Base-by-base conservation (phyloP, 2,797 vertebrate genomes). In the Oreortyx pictus region DNA sequence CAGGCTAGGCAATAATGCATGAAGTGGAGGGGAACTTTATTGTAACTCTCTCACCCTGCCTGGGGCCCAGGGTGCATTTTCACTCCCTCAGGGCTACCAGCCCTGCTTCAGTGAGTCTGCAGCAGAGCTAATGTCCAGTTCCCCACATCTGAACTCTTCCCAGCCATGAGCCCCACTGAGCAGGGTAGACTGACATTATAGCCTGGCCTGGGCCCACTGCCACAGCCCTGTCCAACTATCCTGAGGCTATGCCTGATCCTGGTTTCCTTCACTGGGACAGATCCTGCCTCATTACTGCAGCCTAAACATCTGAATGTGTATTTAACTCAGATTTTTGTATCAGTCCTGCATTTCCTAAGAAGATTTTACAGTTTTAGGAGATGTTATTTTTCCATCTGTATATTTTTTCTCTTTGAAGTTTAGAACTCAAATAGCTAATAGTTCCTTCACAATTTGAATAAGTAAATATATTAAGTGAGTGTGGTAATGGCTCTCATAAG, bases 141-240 rank as follows among this genome's bases (percentile, higher is more conserved):
- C 11, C 39, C 9, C 56, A 61, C 11, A 68, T 25, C 8, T 15
- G 8, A 44, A 39, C 17, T 8, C 11, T 46, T n/a, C n/a, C 39
- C 0, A 7, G 19, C 8, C 27, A 47, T 29, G 14, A 29, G 14
- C 9, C 23, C 41, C 2, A 2, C 22, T 22, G n/a, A 46, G 5
- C 14, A 2, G 3, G 54, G 7, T 11, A 3, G 7, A n/a, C 1
- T 7, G 16, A 7, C 1, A 6, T 41, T 19, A 6, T 3, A 2
- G 19, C 11, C 18, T 15, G 5, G 12, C 13, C 12, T 41, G 3
- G 2, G 19, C 29, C 52, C 8, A 6, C 60, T 39, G 29, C 22
- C 47, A 54, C 7, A 24, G 29, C 19, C 17, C 23, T 62, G 27
- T 8, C 18, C 25, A n/a, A 39, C 18, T 29, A 52, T 19, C 9